These are phyloP conservation scores for Heliconius congener DNA, from an alignment of 1,140 invertebrate genomes.

Conservation along the genomic window DNA sequence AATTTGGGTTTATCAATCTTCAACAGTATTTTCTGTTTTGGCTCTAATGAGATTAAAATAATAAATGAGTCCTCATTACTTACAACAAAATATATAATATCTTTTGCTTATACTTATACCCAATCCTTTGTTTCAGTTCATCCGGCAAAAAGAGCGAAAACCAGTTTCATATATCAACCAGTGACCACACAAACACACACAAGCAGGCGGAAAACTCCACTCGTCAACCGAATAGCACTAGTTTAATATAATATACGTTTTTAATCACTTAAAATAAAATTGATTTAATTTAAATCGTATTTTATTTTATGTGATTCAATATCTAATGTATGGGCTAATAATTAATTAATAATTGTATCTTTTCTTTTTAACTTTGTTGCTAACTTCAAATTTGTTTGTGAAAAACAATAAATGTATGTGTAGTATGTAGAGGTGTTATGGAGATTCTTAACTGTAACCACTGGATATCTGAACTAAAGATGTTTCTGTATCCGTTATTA, in stretches of 20 bases:
- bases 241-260: slow-evolving; percentile 46
- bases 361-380: not conserved
- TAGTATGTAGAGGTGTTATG: too few relatives aligned
- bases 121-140: slow-evolving; percentile 58
- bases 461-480: too few relatives aligned
- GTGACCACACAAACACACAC: slow-evolving; percentile 65
- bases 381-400: not conserved
- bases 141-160: slow-evolving; percentile 73
- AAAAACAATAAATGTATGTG: too few relatives aligned
- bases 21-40: too few relatives aligned
- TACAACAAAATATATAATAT: too few relatives aligned
- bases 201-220: slow-evolving; percentile 82
- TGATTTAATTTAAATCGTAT: slow-evolving; percentile 12
- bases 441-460: too few relatives aligned
- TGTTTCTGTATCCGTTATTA: too few relatives aligned
- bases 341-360: not conserved
- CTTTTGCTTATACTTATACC: not conserved
- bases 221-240: slow-evolving; percentile 82
- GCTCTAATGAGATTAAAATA: too few relatives aligned
- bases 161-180: slow-evolving; percentile 72
- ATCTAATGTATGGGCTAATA: not conserved
- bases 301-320: not conserved
- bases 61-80: too few relatives aligned
- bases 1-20: too few relatives aligned
- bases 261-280: slow-evolving; percentile 29